These are phyloP conservation scores for Potamilus streckersoni DNA, from an alignment of 1,140 invertebrate genomes.

Conservation along the genomic window DNA sequence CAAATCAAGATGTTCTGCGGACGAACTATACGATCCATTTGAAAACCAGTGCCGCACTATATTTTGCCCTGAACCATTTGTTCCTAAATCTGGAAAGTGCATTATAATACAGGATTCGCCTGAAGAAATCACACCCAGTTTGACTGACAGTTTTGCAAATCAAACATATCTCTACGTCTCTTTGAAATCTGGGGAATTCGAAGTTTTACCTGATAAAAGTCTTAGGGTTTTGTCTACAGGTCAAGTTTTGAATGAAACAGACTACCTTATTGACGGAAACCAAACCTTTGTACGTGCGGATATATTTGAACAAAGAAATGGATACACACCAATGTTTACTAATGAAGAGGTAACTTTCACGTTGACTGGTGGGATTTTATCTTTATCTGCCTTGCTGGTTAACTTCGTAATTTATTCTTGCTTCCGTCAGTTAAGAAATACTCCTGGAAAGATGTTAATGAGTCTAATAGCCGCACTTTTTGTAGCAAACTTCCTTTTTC, in stretches of 20 bases:
- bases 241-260: constrained; percentile 1
- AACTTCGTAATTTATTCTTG: constrained; percentile 62
- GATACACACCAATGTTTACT: constrained; percentile 18
- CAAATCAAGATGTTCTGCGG: constrained; percentile 22
- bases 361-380: constrained; percentile 35
- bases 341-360: constrained; percentile 33
- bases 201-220: constrained; percentile 14
- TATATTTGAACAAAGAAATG: constrained; percentile 11
- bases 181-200: constrained; percentile 19
- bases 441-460: constrained; percentile 70
- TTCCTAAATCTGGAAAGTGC: not conserved
- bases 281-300: constrained; percentile 14
- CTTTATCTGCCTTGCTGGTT: constrained; percentile 36
- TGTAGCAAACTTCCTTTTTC: constrained; percentile 67
- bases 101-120: not conserved
- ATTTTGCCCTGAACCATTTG: not conserved
- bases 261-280: constrained; percentile 7
- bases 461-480: constrained; percentile 67
- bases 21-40: constrained; percentile 6
- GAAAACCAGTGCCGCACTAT: not conserved
- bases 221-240: constrained; percentile 9
- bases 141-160: not conserved
- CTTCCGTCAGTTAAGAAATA: constrained; percentile 67
- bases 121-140: not conserved
- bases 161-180: not conserved